phyloP scores from a whole-genome alignment of 2,888 invertebrate genomes.

The Drosophila hamatofila region DNA sequence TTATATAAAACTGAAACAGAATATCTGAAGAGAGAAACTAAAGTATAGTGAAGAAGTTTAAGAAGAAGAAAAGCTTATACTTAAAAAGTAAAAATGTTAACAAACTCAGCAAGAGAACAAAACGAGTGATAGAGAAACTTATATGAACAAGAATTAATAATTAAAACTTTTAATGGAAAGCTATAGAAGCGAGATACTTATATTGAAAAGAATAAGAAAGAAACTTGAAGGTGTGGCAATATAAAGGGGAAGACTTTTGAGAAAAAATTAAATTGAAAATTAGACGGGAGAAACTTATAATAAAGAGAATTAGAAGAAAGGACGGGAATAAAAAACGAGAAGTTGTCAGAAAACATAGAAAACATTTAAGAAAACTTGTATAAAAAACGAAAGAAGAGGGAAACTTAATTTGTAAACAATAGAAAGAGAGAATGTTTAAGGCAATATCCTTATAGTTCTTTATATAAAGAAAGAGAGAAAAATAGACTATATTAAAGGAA shows the following conservation, averaged over 20 bases:
- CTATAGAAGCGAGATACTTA: neutral
- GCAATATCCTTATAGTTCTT: no score
- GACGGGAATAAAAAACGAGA: no score
- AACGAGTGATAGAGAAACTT: neutral
- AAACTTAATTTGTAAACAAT: neutral
- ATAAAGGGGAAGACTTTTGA: neutral
- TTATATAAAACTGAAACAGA: neutral
- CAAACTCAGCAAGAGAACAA: neutral
- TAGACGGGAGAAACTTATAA: neutral
- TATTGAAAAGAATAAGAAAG: neutral
- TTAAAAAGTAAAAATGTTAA: neutral
- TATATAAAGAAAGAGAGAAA: no score
- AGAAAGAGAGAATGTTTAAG: neutral
- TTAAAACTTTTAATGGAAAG: constrained; percentile 4
- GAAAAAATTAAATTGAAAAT: neutral
- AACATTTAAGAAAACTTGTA: no score
- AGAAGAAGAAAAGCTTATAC: neutral
- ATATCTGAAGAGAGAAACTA: neutral
- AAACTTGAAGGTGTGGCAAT: neutral
- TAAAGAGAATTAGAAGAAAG: neutral
- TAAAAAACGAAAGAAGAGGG: no score
- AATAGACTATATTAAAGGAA: no score
- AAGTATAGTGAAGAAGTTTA: neutral
- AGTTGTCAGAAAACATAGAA: no score
- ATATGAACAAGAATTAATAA: neutral